Evolutionary conservation across 2,888 invertebrate species (phyloP), one percentile per base, ranked within the genome.

Genomic region (Tenthredo livida): DNA sequence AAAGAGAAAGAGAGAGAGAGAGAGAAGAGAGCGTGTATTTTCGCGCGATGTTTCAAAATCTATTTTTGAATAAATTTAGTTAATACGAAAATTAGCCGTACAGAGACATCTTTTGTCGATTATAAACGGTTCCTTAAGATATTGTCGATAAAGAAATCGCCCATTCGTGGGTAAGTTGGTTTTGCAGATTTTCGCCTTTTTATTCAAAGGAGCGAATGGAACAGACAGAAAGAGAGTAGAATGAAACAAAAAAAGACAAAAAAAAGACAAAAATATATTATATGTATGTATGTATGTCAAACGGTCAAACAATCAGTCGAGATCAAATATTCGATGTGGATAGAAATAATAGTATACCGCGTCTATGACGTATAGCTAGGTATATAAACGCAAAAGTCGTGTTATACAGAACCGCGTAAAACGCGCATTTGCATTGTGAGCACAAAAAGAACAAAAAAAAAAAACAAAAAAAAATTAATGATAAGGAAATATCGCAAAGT

Each of bases 31-130:
- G 6, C 37, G 37, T 29, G 7, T 7, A 75, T 21, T 73, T 47
- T 73, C 43, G 50, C 50, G 75, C 29, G 4, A 15, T 10, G 73
- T 21, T 75, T 15, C 15, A 75, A 29, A 29, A 50, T 58, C 80
- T 80, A 80, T 80, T 80, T 80, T 80, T 58, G 70, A 72, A 72
- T 72, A 25, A 80, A 40, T 37, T n/a, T 12, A 7, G 0, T 9
- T 9, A 12, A 40, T 1, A 17, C 25, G 9, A 1, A 17, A 29
- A 54, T 33, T 2, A 29, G 17, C 12, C 29, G 5, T 33, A 1
- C 77, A 77, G n/a, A 54, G 77, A 77, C 29, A 29, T 77, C 77
- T 77, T n/a, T 54, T n/a, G n/a, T 54, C 50, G 9, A 12, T 9
- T 3, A 54, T 7, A 33, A 6, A 33, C 33, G 10, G 33, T 3